Base-by-base conservation (phyloP, 2,113 vertebrate genomes). In the Myotis brandtii region DNA sequence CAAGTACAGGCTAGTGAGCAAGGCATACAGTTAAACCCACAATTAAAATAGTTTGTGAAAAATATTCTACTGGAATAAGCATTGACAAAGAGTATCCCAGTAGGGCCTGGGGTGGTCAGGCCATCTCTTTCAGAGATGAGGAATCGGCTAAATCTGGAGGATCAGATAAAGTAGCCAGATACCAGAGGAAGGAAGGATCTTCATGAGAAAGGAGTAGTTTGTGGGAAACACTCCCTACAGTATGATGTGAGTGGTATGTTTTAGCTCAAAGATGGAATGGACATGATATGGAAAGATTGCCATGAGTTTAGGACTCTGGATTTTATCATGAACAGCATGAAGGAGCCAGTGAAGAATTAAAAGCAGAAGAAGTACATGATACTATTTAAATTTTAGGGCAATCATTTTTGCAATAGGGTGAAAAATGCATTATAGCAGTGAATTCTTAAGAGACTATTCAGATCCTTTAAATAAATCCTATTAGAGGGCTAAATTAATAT, bases 401-500 rank as follows among this genome's bases (percentile, higher is more conserved):
- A 88, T 81, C 40, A 43, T 67, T 72, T 93, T 94, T 86, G 50
- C 69, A 54, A 80, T 25, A 48, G 16, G 91, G 30, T 86, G 75
- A 56, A 89, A 93, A 96, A 86, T 73, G 75, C 86, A 25, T 82
- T 89, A 48, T 6, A 89, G 21, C 69, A 25, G 2, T 87, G 64
- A 86, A 86, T 80, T 92, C 70, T 94, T 76, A 82, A 87, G 50
- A 95, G 43, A 50, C 64, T 52, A 48, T 69, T 80, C 50, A 70
- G n/a, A 56, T 79, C 69, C 84, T 86, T 96, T 96, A 87, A 83
- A 32, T 67, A 79, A 87, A 95, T 40, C 43, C 40, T 40, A 23
- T 54, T 87, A 88, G 86, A 83, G 2, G 12, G 50, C 69, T 90
- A 66, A 92, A 62, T 54, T 54, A 67, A 48, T 32, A 86, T 34